Conservation (phyloP, 2,888 invertebrate species). For the Megastigmus dorsalis region DNA sequence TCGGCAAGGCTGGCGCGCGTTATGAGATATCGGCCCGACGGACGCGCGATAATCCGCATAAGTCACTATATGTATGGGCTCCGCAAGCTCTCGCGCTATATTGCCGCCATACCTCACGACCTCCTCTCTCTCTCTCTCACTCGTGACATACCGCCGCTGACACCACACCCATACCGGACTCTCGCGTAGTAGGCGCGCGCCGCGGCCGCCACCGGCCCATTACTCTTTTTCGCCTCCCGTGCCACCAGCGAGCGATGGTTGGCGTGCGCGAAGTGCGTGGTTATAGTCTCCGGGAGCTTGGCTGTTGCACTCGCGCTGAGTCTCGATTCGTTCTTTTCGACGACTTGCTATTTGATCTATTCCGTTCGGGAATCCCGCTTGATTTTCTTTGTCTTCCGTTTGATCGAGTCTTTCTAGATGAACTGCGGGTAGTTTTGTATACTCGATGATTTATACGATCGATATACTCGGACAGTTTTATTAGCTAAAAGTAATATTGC, state of each 20-base stretch:
- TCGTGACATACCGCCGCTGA: conserved; percentile 68
- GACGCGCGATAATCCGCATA: conserved; percentile 68
- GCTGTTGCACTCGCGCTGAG: too few species aligned
- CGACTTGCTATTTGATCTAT: neutral
- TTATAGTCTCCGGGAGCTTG: too few species aligned
- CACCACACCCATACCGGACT: conserved; percentile 61
- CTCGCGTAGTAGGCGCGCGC: too few species aligned
- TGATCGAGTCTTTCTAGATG: too few species aligned
- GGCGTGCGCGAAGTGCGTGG: neutral
- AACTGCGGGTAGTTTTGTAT: too few species aligned
- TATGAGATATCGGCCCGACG: conserved; percentile 71
- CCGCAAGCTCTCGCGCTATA: conserved; percentile 61
- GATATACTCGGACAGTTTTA: too few species aligned
- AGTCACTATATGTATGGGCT: conserved; percentile 57
- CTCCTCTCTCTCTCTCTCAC: too few species aligned
- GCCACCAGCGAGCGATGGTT: neutral
- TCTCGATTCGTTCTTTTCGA: neutral
- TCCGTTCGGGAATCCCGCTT: too few species aligned
- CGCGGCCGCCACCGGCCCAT: too few species aligned
- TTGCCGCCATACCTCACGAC: conserved; percentile 70
- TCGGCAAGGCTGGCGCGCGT: conserved; percentile 61
- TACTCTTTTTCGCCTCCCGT: conserved; percentile 54
- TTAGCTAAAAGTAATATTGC: too few species aligned
- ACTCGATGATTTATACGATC: too few species aligned
- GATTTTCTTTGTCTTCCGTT: too few species aligned